phyloP scores from a whole-genome alignment of 2,888 invertebrate genomes.

The Dasysyrphus albostriatus region DNA sequence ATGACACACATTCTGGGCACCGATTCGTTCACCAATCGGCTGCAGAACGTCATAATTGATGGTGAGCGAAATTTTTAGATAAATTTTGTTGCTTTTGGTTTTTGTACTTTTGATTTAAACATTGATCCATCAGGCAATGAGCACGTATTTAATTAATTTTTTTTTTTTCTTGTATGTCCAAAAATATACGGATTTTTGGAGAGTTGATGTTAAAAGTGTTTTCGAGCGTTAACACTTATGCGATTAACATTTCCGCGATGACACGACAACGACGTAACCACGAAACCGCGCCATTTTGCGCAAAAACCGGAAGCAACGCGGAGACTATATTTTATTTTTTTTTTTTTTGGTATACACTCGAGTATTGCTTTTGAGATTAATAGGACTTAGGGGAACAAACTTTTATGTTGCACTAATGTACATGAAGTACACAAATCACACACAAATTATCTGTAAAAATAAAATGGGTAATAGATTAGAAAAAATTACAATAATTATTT shows the following conservation, averaged over 20 bases:
- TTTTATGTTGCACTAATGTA: too few species aligned
- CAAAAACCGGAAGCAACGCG: constrained; percentile 8
- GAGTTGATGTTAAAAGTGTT: not conserved
- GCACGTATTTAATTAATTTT: constrained; percentile 32
- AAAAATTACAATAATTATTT: too few species aligned
- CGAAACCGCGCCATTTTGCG: constrained; percentile 69
- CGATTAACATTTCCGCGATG: constrained; percentile 25
- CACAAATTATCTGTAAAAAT: too few species aligned
- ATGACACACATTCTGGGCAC: constrained; percentile 77
- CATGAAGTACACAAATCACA: too few species aligned
- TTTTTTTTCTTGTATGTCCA: not conserved
- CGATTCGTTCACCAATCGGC: constrained; percentile 77
- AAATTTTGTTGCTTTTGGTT: constrained; percentile 72
- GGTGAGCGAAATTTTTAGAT: constrained; percentile 53
- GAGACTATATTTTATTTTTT: not conserved
- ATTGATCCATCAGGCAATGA: constrained; percentile 76
- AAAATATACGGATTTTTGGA: constrained; percentile 40
- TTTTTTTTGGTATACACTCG: constrained; percentile 5
- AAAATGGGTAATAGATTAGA: too few species aligned
- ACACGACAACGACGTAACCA: constrained; percentile 54
- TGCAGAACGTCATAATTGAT: constrained; percentile 78
- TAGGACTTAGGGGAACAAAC: not conserved
- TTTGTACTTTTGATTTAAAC: constrained; percentile 69
- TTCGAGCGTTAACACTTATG: constrained; percentile 19
- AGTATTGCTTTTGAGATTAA: not conserved